A percentile compares a stretch with the other conserved stretches of the same genome.
Evolutionary conservation across 2,888 invertebrate genomes (phyloP).

Genomic region (Laspeyria flexula): DNA sequence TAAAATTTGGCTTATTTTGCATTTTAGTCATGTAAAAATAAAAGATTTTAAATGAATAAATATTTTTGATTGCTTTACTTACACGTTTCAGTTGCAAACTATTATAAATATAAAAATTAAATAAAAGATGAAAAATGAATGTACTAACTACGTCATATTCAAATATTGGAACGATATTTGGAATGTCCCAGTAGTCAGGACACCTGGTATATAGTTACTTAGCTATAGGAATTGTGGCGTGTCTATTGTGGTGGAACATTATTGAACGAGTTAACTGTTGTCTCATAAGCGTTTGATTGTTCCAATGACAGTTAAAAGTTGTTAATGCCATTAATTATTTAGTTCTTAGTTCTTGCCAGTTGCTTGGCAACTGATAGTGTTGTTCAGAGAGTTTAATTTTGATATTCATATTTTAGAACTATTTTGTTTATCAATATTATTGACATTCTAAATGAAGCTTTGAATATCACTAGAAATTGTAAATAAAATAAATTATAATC

Average conservation of each 20-base stretch:
- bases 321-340: constrained; percentile 54
- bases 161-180: too few relatives aligned
- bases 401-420: constrained; percentile 9
- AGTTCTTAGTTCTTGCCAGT: constrained; percentile 58
- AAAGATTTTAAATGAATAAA: too few relatives aligned
- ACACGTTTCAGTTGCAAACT: too few relatives aligned
- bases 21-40: too few relatives aligned
- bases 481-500: constrained; percentile 39
- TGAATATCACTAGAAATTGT: constrained; percentile 31
- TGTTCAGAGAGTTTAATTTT: constrained; percentile 19
- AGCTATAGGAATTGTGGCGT: constrained; percentile 21
- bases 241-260: constrained; percentile 16
- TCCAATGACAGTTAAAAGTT: constrained; percentile 34
- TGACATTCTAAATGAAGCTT: constrained; percentile 16
- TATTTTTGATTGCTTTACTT: too few relatives aligned
- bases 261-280: constrained; percentile 34
- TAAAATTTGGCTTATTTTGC: too few relatives aligned
- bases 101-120: too few relatives aligned
- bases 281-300: constrained; percentile 32
- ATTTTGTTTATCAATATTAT: constrained; percentile 12
- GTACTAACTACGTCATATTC: too few relatives aligned
- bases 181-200: too few relatives aligned
- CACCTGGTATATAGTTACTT: too few relatives aligned
- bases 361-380: constrained; percentile 49
- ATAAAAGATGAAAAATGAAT: too few relatives aligned